Evolutionary conservation across 2,797 vertebrate genomes (phyloP).

Genomic region (Tragelaphus eurycerus): DNA sequence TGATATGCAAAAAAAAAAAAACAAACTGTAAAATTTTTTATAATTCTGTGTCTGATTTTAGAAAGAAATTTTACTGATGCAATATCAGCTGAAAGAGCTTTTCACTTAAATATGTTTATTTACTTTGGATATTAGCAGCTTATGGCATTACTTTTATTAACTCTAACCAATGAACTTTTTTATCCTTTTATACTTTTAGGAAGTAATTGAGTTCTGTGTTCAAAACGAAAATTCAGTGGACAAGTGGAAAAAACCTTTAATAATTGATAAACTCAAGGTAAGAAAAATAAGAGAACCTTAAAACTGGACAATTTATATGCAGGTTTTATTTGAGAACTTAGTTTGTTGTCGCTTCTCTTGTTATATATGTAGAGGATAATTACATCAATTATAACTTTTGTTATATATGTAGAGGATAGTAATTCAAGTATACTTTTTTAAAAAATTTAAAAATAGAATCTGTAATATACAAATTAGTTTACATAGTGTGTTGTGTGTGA

Average conservation of each 20-base stretch:
- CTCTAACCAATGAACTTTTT: not conserved
- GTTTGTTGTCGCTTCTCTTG: not conserved
- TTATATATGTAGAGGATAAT: not conserved
- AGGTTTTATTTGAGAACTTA: not conserved
- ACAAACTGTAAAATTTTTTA: not conserved
- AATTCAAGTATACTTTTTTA: not conserved
- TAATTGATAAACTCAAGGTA: slow-evolving; percentile 93
- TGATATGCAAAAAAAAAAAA: not conserved
- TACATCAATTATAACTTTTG: not conserved
- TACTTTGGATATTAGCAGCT: slow-evolving; percentile 17
- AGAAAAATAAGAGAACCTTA: slow-evolving; percentile 25
- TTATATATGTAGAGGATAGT: not conserved
- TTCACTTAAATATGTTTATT: slow-evolving; percentile 28
- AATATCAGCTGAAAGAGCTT: not conserved
- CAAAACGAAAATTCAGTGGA: slow-evolving; percentile 83
- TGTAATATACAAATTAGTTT: not conserved
- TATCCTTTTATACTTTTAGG: slow-evolving; percentile 82
- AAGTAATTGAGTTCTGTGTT: slow-evolving; percentile 88
- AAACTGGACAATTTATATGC: not conserved
- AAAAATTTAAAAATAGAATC: slow-evolving; percentile 22
- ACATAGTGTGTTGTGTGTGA: not conserved
- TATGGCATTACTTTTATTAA: slow-evolving; percentile 8
- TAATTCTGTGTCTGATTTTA: not conserved
- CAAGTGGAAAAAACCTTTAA: slow-evolving; percentile 89
- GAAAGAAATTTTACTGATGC: slow-evolving; percentile 19